These are phyloP conservation scores for Oreotragus oreotragus DNA, from an alignment of 2,113 vertebrate species.

Conservation along the genomic window DNA sequence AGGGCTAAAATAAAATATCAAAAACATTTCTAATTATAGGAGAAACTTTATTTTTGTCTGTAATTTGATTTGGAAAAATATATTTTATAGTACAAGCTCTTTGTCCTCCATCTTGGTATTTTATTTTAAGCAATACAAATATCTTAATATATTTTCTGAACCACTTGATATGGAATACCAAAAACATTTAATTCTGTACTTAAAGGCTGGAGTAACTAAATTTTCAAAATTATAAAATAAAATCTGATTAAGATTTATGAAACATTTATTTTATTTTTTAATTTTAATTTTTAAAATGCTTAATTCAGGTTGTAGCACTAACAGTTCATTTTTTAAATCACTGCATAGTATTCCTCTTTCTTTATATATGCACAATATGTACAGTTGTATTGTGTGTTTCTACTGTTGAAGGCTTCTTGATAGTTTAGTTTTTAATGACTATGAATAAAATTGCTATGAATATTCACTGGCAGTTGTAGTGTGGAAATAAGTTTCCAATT, in stretches of 20 bases:
- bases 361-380: neutral
- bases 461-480: neutral
- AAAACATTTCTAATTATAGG: neutral
- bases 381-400: neutral
- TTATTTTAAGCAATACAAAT: neutral
- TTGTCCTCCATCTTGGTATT: neutral
- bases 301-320: neutral
- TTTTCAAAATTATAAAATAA: conserved; percentile 16
- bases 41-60: neutral
- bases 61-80: conserved; percentile 7
- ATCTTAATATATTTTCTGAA: conserved; percentile 17
- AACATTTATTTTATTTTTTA: neutral
- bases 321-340: neutral
- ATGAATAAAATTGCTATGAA: neutral
- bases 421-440: neutral
- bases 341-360: neutral
- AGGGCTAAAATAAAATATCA: neutral
- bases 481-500: neutral
- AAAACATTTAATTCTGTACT: conserved; percentile 34
- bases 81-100: neutral
- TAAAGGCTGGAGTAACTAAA: neutral
- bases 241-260: neutral
- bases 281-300: neutral
- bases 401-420: neutral
- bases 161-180: neutral